Base-by-base conservation (phyloP, 2,888 invertebrate genomes). In the Antheraea assamensis region DNA sequence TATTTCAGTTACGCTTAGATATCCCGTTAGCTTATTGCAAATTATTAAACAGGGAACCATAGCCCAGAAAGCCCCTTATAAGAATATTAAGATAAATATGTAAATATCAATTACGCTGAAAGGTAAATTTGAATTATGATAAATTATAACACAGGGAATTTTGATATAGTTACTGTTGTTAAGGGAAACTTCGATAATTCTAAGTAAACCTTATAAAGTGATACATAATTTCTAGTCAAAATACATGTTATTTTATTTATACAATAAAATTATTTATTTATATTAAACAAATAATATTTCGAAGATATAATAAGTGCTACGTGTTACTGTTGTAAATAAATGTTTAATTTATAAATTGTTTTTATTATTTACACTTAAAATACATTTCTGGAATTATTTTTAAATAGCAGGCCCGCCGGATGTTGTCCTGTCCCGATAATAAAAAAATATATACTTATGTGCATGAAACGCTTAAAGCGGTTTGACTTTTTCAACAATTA, bases 271-370 rank as follows among this genome's bases (percentile, higher is more conserved):
- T 15, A 64, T 27, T 30, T 64, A 15, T 17, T 27, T 64, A 30
- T 24, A 13, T n/a, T 24, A 58, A 24, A 24, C 0, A 24, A 24
- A n/a, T 31, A 74, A 77, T 84, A 75, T 84, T 73, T 47, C 71
- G 80, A 90, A 89, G 90, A 87, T 91, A 90, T 90, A 90, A 92
- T 92, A 92, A 87, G 91, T 91, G 88, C 90, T 92, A 92, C 91
- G 92, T 90, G 78, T 78, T 84, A 84, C 82, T 79, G 80, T 85
- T 90, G 88, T 91, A 91, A 88, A 90, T 90, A 90, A 87, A 77
- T 80, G 77, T 82, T 81, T 82, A 78, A 80, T 86, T 84, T 84
- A 81, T 83, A 82, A 73, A 68, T 71, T 10, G 24, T 42, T 55
- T 55, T 72, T 72, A 76, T 74, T 64, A 64, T 64, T 64, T 64